Evolutionary conservation across 2,888 invertebrate species (phyloP).

Genomic region (Polydrusus pterygomalis): DNA sequence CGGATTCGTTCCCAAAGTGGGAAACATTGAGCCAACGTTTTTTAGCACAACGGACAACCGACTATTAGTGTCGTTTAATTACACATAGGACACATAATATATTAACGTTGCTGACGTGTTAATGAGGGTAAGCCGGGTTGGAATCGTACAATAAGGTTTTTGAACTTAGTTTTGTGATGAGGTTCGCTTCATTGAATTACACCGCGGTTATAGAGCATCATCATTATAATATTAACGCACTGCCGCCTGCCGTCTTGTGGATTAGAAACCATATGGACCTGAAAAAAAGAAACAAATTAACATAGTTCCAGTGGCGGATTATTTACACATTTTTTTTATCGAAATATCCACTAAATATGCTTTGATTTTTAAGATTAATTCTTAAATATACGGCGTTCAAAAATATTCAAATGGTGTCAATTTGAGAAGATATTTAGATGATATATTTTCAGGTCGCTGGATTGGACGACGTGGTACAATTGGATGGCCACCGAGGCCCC

Average conservation of each 20-base stretch:
- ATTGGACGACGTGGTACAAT: no score
- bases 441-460: no score
- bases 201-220: not conserved
- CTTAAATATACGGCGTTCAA: no score
- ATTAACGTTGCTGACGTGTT: not conserved
- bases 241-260: not conserved
- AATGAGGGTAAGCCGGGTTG: conserved; percentile 14
- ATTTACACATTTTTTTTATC: no score
- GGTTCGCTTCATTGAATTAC: conserved; percentile 9
- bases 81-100: not conserved
- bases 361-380: no score
- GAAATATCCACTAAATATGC: no score
- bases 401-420: no score
- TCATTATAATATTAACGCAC: not conserved
- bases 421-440: no score
- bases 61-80: conserved; percentile 11
- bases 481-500: no score
- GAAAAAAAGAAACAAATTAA: not conserved
- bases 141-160: not conserved
- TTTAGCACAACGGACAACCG: conserved; percentile 8
- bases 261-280: not conserved
- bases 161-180: not conserved
- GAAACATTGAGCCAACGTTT: conserved; percentile 38
- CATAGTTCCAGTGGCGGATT: no score
- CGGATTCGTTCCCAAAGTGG: conserved; percentile 47